Conservation (phyloP, 2,888 invertebrate species). For the Ennomos fuscantarius region DNA sequence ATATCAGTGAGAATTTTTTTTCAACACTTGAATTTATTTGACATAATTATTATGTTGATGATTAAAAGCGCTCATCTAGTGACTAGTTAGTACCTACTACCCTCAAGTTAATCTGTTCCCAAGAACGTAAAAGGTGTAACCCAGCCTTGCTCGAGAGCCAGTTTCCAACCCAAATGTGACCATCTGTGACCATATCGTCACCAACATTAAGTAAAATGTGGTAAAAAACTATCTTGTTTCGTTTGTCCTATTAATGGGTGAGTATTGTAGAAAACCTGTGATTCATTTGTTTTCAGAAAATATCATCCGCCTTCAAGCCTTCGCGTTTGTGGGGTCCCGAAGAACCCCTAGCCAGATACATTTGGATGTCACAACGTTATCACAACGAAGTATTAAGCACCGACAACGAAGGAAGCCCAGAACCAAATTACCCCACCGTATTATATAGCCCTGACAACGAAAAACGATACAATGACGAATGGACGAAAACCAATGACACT, state of each 20-base stretch:
- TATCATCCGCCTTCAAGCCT: constrained; percentile 72
- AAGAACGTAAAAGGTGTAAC: too few species aligned
- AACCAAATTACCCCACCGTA: constrained; percentile 63
- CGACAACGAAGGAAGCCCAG: constrained; percentile 60
- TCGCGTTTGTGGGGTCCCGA: constrained; percentile 80
- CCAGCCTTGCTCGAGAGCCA: too few species aligned
- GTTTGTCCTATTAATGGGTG: too few species aligned
- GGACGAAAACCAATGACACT: constrained; percentile 47
- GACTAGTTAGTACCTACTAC: too few species aligned
- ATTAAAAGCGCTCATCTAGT: too few species aligned
- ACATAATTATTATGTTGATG: not conserved
- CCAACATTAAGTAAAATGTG: too few species aligned
- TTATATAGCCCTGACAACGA: constrained; percentile 58
- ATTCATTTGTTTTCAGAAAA: constrained; percentile 61
- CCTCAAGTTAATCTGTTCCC: too few species aligned
- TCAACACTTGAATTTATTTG: not conserved
- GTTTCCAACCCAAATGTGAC: too few species aligned
- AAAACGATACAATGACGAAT: constrained; percentile 60
- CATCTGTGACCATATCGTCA: too few species aligned
- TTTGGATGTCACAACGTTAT: constrained; percentile 79
- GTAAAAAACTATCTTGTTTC: too few species aligned
- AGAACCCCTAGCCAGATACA: constrained; percentile 75
- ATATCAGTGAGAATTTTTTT: constrained; percentile 58
- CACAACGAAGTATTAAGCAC: constrained; percentile 63
- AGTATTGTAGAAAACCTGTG: too few species aligned